phyloP scores from a whole-genome alignment of 2,113 vertebrate genomes.

The Sterrhoptilus dennistouni region DNA sequence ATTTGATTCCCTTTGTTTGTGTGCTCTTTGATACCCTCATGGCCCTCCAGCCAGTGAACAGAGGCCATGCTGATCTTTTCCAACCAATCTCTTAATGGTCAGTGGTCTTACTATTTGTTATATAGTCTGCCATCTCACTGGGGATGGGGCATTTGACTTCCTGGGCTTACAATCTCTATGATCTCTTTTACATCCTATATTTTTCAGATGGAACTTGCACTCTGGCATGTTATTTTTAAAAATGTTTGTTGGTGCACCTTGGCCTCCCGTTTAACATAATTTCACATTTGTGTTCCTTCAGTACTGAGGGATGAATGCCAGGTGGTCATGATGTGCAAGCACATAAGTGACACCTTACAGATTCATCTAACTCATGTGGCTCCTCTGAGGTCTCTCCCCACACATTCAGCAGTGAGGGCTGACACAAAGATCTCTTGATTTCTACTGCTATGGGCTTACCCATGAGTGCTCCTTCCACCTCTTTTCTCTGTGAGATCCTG shows the following conservation, averaged over 20 bases:
- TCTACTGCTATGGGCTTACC: accelerated
- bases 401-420: not conserved
- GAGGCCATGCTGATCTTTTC: not conserved
- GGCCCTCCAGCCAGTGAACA: not conserved
- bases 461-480: not conserved
- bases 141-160: not conserved
- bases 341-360: not conserved
- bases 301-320: not conserved
- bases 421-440: not conserved
- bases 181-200: not conserved
- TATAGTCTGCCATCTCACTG: not conserved
- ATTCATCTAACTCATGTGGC: not conserved
- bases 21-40: not conserved
- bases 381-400: not conserved
- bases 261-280: not conserved
- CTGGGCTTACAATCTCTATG: not conserved
- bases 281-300: not conserved
- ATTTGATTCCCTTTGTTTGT: not conserved
- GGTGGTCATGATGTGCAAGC: not conserved
- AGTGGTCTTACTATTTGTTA: not conserved
- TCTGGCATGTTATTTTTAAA: not conserved
- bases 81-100: not conserved
- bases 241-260: not conserved
- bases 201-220: not conserved
- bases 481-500: not conserved